Base-by-base conservation (phyloP, 1,140 invertebrate genomes). In the Bombus affinis region DNA sequence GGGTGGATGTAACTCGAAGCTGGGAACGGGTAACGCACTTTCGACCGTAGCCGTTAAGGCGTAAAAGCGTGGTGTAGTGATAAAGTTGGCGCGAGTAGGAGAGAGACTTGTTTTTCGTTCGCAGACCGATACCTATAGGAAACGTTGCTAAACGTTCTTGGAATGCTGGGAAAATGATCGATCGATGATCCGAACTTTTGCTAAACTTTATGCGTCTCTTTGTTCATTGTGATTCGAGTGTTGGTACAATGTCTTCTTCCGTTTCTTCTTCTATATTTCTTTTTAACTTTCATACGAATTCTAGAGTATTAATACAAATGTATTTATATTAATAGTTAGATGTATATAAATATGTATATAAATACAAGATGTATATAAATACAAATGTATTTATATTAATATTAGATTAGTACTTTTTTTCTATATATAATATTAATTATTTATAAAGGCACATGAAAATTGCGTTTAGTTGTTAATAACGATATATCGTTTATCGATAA, bases 151-250 rank as follows among this genome's bases (percentile, higher is more conserved):
- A 87, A 91, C 85, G 65, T 68, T 71, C 42, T 28, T 86, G 87
- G 89, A 87, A 90, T 89, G 82, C 77, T 82, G 86, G 88, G 90
- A 91, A 91, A 91, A 89, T 90, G 87, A 91, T 91, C 65, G 37
- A 32, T 53, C 37, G 44, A 57, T 42, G 79, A 81, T 82, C 57
- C 44, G 59, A 8, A 35, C 81, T 75, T 77, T 77, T 83, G 57
- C 62, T 42, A 74, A 83, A 75, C 71, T 65, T 65, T 73, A 37
- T 39, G 39, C 53, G 8, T 53, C 57, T 12, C 66, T 70, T 10
- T 53, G 8, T 10, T 22, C 2, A 2, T 28, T 12, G 9, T 28
- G 22, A 28, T 39, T 28, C 37, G 25, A 39, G 25, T 1, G 25
- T 15, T 8, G 2, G 1, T n/a, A 18, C 1, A 25, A 32, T 44